These are phyloP conservation scores for Pheosia tremula DNA, from an alignment of 2,888 invertebrate genomes.

Conservation along the genomic window DNA sequence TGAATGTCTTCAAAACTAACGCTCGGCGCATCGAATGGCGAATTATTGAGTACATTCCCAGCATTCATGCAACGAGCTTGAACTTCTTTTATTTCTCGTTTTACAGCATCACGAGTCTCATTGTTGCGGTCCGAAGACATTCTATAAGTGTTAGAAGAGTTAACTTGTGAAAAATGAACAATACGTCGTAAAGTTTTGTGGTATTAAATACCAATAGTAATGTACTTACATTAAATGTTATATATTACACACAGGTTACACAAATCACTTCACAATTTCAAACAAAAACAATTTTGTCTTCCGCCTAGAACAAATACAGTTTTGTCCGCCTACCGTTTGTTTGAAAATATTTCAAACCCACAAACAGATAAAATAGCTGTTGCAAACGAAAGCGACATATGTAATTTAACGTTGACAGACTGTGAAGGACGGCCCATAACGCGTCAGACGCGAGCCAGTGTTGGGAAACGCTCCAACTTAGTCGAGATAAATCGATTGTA, in stretches of 20 bases:
- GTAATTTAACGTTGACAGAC: not conserved
- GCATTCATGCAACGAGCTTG: conserved; percentile 58
- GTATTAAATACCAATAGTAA: not conserved
- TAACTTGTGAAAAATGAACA: too few relatives aligned
- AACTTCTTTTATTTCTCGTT: conserved; percentile 59
- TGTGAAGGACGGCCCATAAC: not conserved
- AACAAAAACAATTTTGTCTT: not conserved
- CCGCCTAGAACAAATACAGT: not conserved
- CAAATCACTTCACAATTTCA: not conserved
- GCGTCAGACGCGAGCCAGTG: not conserved
- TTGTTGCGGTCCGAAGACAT: conserved; percentile 56
- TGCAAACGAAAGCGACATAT: not conserved
- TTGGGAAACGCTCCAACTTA: not conserved
- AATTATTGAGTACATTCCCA: conserved; percentile 61
- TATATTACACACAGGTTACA: not conserved
- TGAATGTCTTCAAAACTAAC: conserved; percentile 46
- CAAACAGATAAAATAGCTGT: too few relatives aligned
- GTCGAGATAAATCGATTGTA: not conserved
- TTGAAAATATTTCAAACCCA: not conserved
- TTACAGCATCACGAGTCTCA: conserved; percentile 53
- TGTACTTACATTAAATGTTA: conserved; percentile 1
- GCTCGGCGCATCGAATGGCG: conserved; percentile 45
- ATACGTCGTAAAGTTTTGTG: not conserved
- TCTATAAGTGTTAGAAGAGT: conserved; percentile 34
- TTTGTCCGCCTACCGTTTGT: not conserved